These are phyloP conservation scores for Cepaea nemoralis DNA, from an alignment of 1,140 invertebrate genomes.

Conservation along the genomic window DNA sequence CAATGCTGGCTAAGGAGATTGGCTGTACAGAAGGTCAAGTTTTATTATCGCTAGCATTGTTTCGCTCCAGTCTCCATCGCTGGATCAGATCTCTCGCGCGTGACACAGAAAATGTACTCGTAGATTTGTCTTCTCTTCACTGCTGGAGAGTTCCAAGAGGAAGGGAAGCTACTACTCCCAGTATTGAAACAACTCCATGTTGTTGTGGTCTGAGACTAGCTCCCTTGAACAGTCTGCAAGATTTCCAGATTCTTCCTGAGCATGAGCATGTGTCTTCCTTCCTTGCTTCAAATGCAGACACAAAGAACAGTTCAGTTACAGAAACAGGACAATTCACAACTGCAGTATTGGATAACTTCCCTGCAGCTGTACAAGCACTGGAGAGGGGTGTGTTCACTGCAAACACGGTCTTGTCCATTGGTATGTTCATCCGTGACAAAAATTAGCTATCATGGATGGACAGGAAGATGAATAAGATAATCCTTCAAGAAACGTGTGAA, in stretches of 20 bases:
- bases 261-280: background rate
- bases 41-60: background rate
- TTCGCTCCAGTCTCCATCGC: conserved; percentile 6
- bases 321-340: background rate
- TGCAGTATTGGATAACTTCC: conserved; percentile 9
- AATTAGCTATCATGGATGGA: too few relatives aligned
- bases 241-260: background rate
- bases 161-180: background rate
- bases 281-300: background rate
- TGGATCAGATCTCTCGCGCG: background rate
- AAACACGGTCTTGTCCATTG: conserved; percentile 26
- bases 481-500: too few relatives aligned
- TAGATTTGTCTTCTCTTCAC: conserved; percentile 22
- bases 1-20: background rate
- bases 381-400: conserved; percentile 1
- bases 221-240: background rate
- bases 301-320: background rate
- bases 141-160: conserved; percentile 28
- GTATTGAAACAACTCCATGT: background rate
- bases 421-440: background rate
- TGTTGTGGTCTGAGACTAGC: conserved; percentile 23
- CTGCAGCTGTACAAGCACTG: background rate
- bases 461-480: too few relatives aligned
- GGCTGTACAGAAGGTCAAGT: conserved; percentile 16
- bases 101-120: background rate